Base-by-base conservation (phyloP, 2,113 vertebrate species). In the Neotragus pygmaeus region DNA sequence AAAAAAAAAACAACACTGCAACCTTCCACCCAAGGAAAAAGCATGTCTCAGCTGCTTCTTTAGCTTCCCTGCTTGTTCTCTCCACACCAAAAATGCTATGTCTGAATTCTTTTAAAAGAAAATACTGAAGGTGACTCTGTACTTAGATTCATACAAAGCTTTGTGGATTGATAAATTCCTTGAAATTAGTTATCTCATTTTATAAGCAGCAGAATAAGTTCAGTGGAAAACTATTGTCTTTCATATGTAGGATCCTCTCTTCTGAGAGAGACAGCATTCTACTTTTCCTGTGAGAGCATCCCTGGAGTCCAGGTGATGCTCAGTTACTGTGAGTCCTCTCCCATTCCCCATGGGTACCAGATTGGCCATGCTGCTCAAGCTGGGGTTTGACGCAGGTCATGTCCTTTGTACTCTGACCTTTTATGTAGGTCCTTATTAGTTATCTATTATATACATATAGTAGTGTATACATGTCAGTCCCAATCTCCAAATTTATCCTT, bases 1-100 rank as follows among this genome's bases (percentile, higher is more conserved):
- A n/a, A n/a, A 87, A 14, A 57, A 57, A 87, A 33, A 49, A 47
- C 86, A 83, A 23, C 47, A 51, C 30, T 73, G 39, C 25, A 93
- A 30, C 15, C 83, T 90, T 95, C 93, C 28, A 83, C 64, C 75
- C 91, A 36, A 33, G 66, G 89, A 88, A 89, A n/a, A 87, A 95
- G 33, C 51, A 23, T 73, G 19, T 88, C 39, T 94, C 93, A 78
- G 75, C 12, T 43, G 28, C 9, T 43, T 10, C 53, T 62, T 43
- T 8, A 80, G 53, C 12, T 39, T 25, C 12, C 16, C 6, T 49
- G 23, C n/a, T 78, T 81, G 30, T 85, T 89, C 4, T 91, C 45
- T 77, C 17, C 47, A 33, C 4, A 51, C 19, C 49, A 45, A 21
- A 85, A 95, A 43, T 47, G 23, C 45, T 27, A 21, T 10, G 30